Conservation (phyloP, 2,113 vertebrate species). For the Elanoides forficatus region DNA sequence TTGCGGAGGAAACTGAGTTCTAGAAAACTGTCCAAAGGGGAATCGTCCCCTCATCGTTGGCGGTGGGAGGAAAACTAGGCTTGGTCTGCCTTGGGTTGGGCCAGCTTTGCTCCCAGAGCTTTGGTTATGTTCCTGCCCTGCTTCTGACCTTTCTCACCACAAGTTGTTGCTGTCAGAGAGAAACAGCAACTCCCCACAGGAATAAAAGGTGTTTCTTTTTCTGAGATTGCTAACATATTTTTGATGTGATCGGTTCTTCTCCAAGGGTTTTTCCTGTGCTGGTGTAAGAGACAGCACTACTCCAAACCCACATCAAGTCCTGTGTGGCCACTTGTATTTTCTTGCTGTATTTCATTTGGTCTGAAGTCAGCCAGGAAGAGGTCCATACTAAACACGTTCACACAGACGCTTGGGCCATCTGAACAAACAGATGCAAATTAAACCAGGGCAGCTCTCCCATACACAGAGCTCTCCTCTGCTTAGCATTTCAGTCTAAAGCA, state of each 20-base stretch:
- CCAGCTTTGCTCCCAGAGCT: neutral
- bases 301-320: neutral
- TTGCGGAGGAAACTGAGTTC: slow-evolving; percentile 65
- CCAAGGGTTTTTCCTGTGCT: neutral
- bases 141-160: neutral
- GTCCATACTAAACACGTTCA: neutral
- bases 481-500: neutral
- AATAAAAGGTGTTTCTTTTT: slow-evolving; percentile 60
- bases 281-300: neutral
- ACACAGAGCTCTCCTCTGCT: neutral
- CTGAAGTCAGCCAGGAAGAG: neutral
- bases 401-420: neutral
- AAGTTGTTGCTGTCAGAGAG: neutral
- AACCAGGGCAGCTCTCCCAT: neutral
- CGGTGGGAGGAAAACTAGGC: slow-evolving; percentile 55
- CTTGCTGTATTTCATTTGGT: neutral
- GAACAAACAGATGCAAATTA: neutral
- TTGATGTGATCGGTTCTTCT: neutral
- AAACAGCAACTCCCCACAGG: neutral
- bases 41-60: slow-evolving; percentile 33
- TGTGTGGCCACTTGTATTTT: neutral
- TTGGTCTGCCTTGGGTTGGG: neutral
- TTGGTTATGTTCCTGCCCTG: neutral
- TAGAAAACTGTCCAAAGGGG: slow-evolving; percentile 57
- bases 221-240: neutral